Evolutionary conservation across 2,113 vertebrate species (phyloP).

Genomic region (Atherinomorus stipes): DNA sequence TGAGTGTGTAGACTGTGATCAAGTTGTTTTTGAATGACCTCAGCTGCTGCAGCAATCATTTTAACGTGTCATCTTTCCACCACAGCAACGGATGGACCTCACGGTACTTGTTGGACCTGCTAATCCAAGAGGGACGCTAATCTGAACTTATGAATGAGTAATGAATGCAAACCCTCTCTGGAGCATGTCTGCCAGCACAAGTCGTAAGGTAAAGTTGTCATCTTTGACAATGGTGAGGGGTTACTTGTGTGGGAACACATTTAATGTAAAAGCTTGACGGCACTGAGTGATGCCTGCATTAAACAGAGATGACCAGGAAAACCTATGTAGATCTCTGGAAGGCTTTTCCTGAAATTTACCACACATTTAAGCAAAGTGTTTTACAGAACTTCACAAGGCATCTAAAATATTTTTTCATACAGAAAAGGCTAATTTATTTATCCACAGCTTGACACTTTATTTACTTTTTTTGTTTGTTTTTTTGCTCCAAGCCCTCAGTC

Average conservation of each 20-base stretch:
- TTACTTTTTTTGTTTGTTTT: too few species aligned
- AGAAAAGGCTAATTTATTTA: too few species aligned
- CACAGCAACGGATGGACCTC: conserved; percentile 68
- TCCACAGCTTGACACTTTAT: too few species aligned
- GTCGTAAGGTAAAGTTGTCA: conserved; percentile 87
- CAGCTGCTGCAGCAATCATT: neutral
- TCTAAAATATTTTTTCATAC: too few species aligned
- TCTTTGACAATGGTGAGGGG: too few species aligned
- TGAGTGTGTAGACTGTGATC: neutral
- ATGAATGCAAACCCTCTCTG: conserved; percentile 99
- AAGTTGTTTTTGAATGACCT: neutral
- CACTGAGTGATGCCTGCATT: neutral
- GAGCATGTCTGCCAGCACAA: conserved; percentile 95
- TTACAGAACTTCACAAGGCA: too few species aligned
- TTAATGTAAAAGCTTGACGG: neutral
- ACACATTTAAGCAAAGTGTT: too few species aligned
- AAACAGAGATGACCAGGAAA: too few species aligned
- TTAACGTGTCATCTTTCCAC: conserved; percentile 13
- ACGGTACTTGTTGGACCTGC: conserved; percentile 67
- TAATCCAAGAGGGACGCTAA: conserved; percentile 60
- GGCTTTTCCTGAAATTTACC: too few species aligned
- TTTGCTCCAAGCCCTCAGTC: too few species aligned
- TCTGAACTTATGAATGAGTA: conserved; percentile 81
- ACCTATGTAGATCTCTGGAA: too few species aligned
- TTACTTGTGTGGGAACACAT: neutral